These are phyloP conservation scores for Artemisiospiza belli DNA, from an alignment of 2,113 vertebrate species.

Conservation along the genomic window DNA sequence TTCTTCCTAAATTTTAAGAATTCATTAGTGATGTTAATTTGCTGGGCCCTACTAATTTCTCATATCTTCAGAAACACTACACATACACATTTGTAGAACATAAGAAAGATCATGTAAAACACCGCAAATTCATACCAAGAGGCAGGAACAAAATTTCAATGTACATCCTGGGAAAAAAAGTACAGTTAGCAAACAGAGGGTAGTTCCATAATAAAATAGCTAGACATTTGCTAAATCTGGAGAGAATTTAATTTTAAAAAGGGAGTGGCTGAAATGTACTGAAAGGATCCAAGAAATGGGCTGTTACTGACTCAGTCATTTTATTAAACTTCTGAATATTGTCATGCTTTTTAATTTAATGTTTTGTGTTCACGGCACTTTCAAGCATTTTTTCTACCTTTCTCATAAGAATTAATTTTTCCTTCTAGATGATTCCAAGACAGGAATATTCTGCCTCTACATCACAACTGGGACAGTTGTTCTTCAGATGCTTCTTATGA, in stretches of 20 bases:
- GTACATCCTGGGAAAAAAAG: neutral
- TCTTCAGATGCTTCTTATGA: neutral
- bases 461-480: neutral
- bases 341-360: neutral
- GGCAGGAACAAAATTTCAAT: neutral
- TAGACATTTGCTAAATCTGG: neutral
- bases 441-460: neutral
- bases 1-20: neutral
- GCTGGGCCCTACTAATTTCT: neutral
- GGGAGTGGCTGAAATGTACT: neutral
- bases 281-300: neutral
- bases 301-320: neutral
- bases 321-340: neutral
- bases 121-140: neutral
- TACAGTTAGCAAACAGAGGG: neutral
- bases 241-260: conserved; percentile 1
- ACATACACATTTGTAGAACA: neutral
- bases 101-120: neutral
- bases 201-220: neutral
- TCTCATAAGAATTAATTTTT: neutral
- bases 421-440: neutral
- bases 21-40: neutral
- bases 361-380: neutral
- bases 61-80: neutral
- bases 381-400: neutral